phyloP scores from a whole-genome alignment of 2,888 invertebrate genomes.

The Philonicus albiceps region DNA sequence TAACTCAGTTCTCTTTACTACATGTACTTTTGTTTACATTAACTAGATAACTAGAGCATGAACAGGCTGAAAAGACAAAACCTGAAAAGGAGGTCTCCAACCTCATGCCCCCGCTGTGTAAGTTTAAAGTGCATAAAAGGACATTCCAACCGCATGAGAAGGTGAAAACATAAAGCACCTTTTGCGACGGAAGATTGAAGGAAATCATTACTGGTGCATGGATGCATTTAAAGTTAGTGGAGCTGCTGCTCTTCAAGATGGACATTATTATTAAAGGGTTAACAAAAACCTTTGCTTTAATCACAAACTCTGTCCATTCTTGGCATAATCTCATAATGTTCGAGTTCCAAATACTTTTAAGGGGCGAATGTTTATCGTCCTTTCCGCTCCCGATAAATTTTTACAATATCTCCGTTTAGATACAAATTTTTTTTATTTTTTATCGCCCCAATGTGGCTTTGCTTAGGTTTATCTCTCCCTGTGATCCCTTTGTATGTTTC shows the following conservation, averaged over 20 bases:
- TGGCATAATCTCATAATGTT: not conserved
- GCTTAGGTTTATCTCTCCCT: conserved; percentile 5
- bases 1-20: not conserved
- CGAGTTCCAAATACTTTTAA: not conserved
- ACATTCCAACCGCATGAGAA: not conserved
- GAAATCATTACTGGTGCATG: conserved; percentile 17
- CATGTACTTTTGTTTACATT: not conserved
- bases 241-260: not conserved
- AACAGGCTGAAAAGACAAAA: not conserved
- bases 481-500: not conserved
- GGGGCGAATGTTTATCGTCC: not conserved
- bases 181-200: conserved; percentile 11
- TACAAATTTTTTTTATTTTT: conserved; percentile 32
- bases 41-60: not conserved
- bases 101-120: not conserved
- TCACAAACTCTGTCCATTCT: conserved; percentile 5
- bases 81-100: not conserved
- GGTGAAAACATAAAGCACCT: not conserved
- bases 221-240: not conserved
- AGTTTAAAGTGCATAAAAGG: not conserved
- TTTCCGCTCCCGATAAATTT: not conserved
- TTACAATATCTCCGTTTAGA: not conserved
- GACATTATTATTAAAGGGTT: not conserved
- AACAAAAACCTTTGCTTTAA: not conserved
- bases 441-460: conserved; percentile 4